Conservation (phyloP, 2,797 vertebrate species). For the Limosa lapponica region DNA sequence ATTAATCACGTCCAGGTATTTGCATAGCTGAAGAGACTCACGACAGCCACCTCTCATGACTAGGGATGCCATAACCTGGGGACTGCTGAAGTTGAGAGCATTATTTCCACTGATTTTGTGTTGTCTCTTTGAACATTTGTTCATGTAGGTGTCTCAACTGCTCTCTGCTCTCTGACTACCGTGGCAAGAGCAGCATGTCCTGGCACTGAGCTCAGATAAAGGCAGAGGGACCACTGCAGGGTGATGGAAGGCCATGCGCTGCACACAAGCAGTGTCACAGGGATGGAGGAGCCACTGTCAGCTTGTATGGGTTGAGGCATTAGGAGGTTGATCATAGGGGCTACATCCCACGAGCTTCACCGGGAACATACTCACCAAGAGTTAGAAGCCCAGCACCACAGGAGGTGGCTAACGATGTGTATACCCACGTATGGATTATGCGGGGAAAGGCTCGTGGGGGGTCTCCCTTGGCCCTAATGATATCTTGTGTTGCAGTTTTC, state of each 20-base stretch:
- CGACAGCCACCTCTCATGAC: not conserved
- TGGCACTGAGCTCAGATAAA: not conserved
- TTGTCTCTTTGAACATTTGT: not conserved
- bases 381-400: not conserved
- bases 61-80: not conserved
- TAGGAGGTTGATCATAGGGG: fast-evolving
- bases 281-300: not conserved
- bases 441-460: slow-evolving; percentile 13
- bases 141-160: not conserved
- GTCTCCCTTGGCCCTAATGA: not conserved
- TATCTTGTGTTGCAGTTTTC: slow-evolving; percentile 62
- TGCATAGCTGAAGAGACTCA: not conserved
- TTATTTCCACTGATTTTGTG: not conserved
- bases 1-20: not conserved
- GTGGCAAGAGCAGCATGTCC: fast-evolving
- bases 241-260: not conserved
- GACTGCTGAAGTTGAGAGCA: not conserved
- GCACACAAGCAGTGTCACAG: not conserved
- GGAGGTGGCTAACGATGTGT: not conserved
- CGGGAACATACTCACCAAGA: fast-evolving
- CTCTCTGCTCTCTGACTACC: not conserved
- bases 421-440: not conserved
- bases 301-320: fast-evolving
- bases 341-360: not conserved
- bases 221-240: not conserved